Base-by-base conservation (phyloP, 1,140 invertebrate genomes). In the Phymorhynchus buccinoides region DNA sequence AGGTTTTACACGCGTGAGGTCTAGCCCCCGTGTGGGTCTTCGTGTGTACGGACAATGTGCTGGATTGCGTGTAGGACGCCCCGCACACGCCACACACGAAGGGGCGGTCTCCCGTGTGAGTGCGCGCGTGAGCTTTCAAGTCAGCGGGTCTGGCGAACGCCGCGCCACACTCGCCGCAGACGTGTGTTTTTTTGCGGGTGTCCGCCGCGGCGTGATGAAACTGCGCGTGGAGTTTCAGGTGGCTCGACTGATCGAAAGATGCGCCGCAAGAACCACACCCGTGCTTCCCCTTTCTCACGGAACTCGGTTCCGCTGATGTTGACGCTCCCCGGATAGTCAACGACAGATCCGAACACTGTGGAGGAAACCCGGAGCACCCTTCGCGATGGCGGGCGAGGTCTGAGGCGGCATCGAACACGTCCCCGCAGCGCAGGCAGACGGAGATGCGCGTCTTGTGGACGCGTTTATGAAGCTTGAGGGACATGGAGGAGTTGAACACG, bases 1-100 rank as follows among this genome's bases (percentile, higher is more conserved):
- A 98, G 91, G 96, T 96, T 90, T 98, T 97, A 84, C 89, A 91
- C 22, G 85, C 84, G 37, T 85, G 80, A 3, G 98, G 96, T 89
- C 97, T 96, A 73, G 85, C 86, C n/a, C 66, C 52, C 12, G 30
- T 85, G 42, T 85, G 80, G 7, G 52, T 81, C 16, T 32, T 75
- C 39, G 32, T 66, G 80, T 85, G 86, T 14, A 66, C 39, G 0
- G 32, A 37, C 35, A 87, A 68, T 27, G 80, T 85, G 30, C 73
- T 81, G 22, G 80, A 71, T 56, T 68, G 66, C 6, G 44, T 73
- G 73, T 77, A 87, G 32, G 66, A 68, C n/a, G 68, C 73, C 27
- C 66, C 84, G 41, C 86, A 87, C 27, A 66, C n/a, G 18, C 81
- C n/a, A 52, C 86, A 87, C 48, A 81, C 75, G 44, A 84, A 87